A percentile compares a stretch with the other conserved stretches of the same genome.
Conservation (phyloP, 2,113 vertebrate genomes). For the Nycticebus coucang region DNA sequence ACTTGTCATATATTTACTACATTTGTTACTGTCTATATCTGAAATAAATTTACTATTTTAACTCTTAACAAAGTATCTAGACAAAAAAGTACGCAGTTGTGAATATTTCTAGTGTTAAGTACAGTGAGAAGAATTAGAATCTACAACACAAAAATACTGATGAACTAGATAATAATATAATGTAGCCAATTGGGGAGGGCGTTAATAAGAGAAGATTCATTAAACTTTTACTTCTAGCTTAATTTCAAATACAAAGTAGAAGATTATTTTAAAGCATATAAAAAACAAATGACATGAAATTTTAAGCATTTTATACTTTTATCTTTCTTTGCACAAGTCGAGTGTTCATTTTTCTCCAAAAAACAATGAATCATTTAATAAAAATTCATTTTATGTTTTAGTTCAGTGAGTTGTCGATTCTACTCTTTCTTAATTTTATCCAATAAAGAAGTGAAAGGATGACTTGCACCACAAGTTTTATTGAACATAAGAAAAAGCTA, state of each 20-base stretch:
- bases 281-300: background rate
- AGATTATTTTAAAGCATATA: background rate
- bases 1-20: conserved; percentile 17
- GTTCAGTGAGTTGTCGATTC: conserved; percentile 59
- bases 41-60: conserved; percentile 66
- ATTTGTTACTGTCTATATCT: conserved; percentile 32
- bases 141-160: conserved; percentile 49
- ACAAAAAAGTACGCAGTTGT: conserved; percentile 59
- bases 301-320: conserved; percentile 49
- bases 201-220: background rate
- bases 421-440: conserved; percentile 49
- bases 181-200: background rate
- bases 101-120: conserved; percentile 61
- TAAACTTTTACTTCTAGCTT: background rate
- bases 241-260: background rate
- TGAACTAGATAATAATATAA: background rate
- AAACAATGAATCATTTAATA: conserved; percentile 76
- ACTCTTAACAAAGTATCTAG: conserved; percentile 66
- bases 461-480: conserved; percentile 77
- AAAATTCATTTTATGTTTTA: conserved; percentile 73
- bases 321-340: conserved; percentile 50
- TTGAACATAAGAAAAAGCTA: conserved; percentile 61
- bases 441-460: conserved; percentile 54
- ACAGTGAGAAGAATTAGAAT: conserved; percentile 66
- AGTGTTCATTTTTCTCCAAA: conserved; percentile 70